Percentiles rank a stretch among this genome's conserved stretches.
phyloP scores from a whole-genome alignment of 2,113 vertebrate genomes.

The Cyprinodon brontotheroides region DNA sequence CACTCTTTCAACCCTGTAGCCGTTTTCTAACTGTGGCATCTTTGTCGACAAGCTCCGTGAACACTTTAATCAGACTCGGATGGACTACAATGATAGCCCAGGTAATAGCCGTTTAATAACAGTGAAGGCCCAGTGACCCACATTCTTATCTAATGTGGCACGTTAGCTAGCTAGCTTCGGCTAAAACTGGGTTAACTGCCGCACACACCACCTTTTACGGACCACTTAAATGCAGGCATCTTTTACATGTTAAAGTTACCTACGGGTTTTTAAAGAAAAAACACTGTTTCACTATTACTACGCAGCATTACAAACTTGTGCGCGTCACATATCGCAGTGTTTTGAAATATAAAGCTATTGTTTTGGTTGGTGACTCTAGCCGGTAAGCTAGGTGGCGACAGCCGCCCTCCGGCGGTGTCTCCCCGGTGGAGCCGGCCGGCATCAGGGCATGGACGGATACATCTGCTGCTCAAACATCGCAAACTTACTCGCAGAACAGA shows the following conservation, averaged over 20 bases:
- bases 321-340: constrained; percentile 29
- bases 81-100: constrained; percentile 5
- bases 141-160: constrained; percentile 74
- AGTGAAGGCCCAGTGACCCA: constrained; percentile 79
- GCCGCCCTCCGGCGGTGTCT: constrained; percentile 46
- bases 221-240: not conserved
- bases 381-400: constrained; percentile 36
- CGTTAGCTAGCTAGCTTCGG: constrained; percentile 51
- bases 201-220: not conserved
- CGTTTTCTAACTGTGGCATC: not conserved
- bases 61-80: not conserved
- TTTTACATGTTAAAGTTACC: constrained; percentile 15
- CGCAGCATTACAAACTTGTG: not conserved
- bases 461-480: not conserved
- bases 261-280: not conserved
- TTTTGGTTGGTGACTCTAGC: constrained; percentile 49
- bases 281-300: not conserved
- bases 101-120: constrained; percentile 21
- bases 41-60: not conserved
- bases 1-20: constrained; percentile 4
- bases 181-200: constrained; percentile 58
- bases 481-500: not conserved
- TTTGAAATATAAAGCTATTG: constrained; percentile 17
- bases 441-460: constrained; percentile 6
- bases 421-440: constrained; percentile 54